These are phyloP conservation scores for Mesembrinibis cayennensis DNA, from an alignment of 2,113 vertebrate species.

Conservation along the genomic window DNA sequence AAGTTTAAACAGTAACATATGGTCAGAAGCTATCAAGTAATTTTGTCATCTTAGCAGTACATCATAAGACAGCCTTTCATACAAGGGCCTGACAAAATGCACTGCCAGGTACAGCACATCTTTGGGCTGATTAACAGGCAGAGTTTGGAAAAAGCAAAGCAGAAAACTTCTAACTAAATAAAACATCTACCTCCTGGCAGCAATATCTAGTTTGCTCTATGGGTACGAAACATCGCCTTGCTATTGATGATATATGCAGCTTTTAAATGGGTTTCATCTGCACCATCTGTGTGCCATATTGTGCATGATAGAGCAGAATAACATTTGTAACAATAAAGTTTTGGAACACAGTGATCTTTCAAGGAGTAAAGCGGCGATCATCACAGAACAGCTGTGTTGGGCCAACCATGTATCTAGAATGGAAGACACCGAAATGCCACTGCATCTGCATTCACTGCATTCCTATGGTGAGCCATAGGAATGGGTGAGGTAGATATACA, in stretches of 20 bases:
- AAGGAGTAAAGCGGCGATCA: not conserved
- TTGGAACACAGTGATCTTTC: not conserved
- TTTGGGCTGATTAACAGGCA: not conserved
- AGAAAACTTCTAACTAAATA: not conserved
- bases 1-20: not conserved
- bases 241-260: not conserved
- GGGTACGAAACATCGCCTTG: not conserved
- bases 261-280: not conserved
- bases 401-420: not conserved
- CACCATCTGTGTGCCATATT: not conserved
- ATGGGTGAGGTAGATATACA: not conserved
- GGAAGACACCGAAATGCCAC: not conserved
- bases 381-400: not conserved
- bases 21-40: not conserved
- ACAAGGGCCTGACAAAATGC: not conserved
- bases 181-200: not conserved
- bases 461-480: not conserved
- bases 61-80: not conserved
- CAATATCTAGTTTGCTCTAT: not conserved
- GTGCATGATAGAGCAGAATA: not conserved
- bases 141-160: not conserved
- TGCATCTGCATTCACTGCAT: not conserved
- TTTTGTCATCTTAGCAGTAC: not conserved
- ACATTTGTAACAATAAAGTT: not conserved
- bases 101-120: not conserved